Conservation (phyloP, 2,888 invertebrate genomes). For the Zaprionus obscuricornis region DNA sequence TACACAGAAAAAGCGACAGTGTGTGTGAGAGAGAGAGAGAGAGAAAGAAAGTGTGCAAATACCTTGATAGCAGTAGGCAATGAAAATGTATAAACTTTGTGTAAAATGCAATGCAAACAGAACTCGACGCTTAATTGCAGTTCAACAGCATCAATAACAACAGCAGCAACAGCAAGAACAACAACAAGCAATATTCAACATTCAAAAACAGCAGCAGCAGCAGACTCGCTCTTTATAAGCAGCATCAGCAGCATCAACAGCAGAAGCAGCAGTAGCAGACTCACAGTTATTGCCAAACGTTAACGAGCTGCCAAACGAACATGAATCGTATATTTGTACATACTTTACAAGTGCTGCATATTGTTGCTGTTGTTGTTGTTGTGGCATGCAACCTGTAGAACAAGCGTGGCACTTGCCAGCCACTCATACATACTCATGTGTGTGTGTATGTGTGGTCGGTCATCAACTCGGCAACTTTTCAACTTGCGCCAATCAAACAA, state of each 20-base stretch:
- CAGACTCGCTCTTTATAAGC: slow-evolving; percentile 11
- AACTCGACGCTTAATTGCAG: slow-evolving; percentile 43
- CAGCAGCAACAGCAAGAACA: no score
- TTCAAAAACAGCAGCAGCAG: slow-evolving; percentile 20
- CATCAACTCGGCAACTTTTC: slow-evolving; percentile 58
- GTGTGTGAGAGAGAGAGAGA: no score
- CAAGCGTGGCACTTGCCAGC: slow-evolving; percentile 23
- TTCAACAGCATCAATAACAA: no score
- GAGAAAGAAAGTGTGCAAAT: no score
- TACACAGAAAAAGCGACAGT: no score
- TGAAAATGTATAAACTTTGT: slow-evolving; percentile 27
- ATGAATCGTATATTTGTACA: slow-evolving; percentile 41
- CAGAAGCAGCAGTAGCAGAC: no score
- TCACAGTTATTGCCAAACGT: slow-evolving; percentile 8
- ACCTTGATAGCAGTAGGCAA: no score
- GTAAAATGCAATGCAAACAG: slow-evolving; percentile 27
- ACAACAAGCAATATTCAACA: background rate
- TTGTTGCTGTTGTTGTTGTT: no score
- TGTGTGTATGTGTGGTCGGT: no score
- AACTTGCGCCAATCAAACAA: slow-evolving; percentile 74
- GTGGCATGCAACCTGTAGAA: slow-evolving; percentile 32
- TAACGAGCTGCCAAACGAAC: slow-evolving; percentile 42
- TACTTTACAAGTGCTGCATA: slow-evolving; percentile 37
- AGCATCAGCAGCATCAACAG: no score
- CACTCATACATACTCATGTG: slow-evolving; percentile 18